Evolutionary conservation across 1,140 invertebrate species (phyloP).

Genomic region (Myzus persicae): DNA sequence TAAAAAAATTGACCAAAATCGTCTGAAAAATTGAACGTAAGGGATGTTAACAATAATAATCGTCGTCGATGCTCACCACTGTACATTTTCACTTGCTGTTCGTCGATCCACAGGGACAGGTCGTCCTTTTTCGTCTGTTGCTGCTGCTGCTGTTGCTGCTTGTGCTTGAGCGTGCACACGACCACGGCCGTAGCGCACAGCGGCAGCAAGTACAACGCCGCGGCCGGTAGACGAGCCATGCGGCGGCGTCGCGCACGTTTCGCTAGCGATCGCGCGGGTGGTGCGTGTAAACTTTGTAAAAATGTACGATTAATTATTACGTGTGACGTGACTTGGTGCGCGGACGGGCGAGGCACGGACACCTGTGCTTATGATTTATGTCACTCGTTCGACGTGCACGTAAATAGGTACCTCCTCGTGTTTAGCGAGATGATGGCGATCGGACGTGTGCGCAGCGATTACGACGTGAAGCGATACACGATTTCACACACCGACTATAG

Average conservation of each 20-base stretch:
- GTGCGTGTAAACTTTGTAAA: no score
- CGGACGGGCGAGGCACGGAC: background rate
- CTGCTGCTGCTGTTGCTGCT: conserved; percentile 14
- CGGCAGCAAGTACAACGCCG: conserved; percentile 32
- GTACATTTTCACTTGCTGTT: conserved; percentile 87
- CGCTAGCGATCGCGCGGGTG: background rate
- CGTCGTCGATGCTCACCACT: conserved; percentile 73
- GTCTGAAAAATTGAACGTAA: background rate
- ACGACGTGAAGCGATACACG: background rate
- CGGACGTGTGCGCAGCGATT: background rate
- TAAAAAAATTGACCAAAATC: background rate
- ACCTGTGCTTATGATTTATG: background rate
- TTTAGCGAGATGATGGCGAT: no score
- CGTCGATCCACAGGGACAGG: conserved; percentile 86
- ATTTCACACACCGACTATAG: background rate
- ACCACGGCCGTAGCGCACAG: conserved; percentile 40
- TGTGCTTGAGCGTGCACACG: conserved; percentile 27
- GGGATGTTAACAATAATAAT: background rate
- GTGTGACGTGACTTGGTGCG: background rate
- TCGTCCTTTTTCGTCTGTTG: conserved; percentile 66
- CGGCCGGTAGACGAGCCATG: conserved; percentile 33
- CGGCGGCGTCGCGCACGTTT: background rate
- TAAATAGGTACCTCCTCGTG: no score
- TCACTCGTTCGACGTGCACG: background rate
- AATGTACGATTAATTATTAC: background rate